Evolutionary conservation across 1,140 invertebrate species (phyloP).

Genomic region (Galleria mellonella): DNA sequence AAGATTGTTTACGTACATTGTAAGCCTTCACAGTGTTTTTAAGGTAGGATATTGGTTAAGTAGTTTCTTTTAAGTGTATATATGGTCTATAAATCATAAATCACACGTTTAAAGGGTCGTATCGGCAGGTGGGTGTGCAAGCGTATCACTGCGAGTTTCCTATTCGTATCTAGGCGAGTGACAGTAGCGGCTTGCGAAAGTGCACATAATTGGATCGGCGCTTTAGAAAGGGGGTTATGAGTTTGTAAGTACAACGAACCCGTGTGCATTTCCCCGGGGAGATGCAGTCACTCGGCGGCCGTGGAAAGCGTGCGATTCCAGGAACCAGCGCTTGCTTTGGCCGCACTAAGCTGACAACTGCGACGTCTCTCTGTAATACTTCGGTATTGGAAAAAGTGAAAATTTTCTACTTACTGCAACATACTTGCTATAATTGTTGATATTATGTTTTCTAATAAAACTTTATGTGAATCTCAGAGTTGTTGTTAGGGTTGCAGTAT

Average conservation of each 20-base stretch:
- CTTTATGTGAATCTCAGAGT: too few species aligned
- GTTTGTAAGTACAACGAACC: constrained; percentile 72
- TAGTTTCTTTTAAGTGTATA: too few species aligned
- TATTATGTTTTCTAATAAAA: too few species aligned
- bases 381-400: constrained; percentile 62
- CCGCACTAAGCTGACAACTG: constrained; percentile 30
- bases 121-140: constrained; percentile 45
- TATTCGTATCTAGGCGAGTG: constrained; percentile 71
- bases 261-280: constrained; percentile 67
- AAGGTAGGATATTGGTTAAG: too few species aligned
- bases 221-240: constrained; percentile 74
- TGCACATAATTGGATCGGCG: constrained; percentile 73
- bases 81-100: too few species aligned
- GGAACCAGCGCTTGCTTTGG: constrained; percentile 42
- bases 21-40: too few species aligned
- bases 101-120: constrained; percentile 4
- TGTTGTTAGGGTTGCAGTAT: too few species aligned
- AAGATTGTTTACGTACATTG: too few species aligned
- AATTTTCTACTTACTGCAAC: constrained; percentile 2
- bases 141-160: constrained; percentile 58
- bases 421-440: too few species aligned
- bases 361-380: too few species aligned
- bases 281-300: constrained; percentile 45
- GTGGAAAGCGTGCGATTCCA: constrained; percentile 65
- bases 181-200: constrained; percentile 71